These are phyloP conservation scores for Syndactyla subalaris DNA, from an alignment of 2,797 vertebrate species.

Conservation along the genomic window DNA sequence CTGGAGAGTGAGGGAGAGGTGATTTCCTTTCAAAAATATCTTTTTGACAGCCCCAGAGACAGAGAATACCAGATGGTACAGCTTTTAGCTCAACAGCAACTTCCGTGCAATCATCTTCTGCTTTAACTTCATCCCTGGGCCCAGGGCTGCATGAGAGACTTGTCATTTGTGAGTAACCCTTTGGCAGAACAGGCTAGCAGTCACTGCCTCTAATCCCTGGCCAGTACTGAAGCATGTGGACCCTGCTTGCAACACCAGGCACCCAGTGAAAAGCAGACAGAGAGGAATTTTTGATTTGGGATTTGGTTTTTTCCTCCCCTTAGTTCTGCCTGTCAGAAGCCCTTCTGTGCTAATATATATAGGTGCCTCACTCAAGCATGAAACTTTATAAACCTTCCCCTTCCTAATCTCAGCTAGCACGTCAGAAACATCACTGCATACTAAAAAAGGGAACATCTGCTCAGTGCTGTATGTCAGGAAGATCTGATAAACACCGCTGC, in stretches of 20 bases:
- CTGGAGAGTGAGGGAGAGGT: not conserved
- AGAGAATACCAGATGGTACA: not conserved
- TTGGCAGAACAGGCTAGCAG: not conserved
- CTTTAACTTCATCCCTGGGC: not conserved
- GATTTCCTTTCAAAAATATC: not conserved
- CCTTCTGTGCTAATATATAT: not conserved
- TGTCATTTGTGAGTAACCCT: not conserved
- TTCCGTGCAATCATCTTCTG: not conserved
- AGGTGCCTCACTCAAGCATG: not conserved
- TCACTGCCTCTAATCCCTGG: not conserved
- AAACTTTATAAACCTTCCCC: not conserved
- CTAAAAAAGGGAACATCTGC: slow-evolving; percentile 64
- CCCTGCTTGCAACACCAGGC: not conserved
- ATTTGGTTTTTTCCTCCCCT: not conserved
- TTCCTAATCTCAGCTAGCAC: not conserved
- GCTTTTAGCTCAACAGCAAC: not conserved
- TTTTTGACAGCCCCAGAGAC: not conserved
- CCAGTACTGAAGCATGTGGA: not conserved
- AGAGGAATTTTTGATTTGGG: not conserved
- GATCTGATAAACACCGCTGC: slow-evolving; percentile 3
- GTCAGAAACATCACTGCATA: not conserved
- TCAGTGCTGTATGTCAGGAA: not conserved
- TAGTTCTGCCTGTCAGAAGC: not conserved
- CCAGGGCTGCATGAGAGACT: not conserved
- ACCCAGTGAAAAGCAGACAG: not conserved